Conservation (phyloP, 2,888 invertebrate species). For the Alitta virens region DNA sequence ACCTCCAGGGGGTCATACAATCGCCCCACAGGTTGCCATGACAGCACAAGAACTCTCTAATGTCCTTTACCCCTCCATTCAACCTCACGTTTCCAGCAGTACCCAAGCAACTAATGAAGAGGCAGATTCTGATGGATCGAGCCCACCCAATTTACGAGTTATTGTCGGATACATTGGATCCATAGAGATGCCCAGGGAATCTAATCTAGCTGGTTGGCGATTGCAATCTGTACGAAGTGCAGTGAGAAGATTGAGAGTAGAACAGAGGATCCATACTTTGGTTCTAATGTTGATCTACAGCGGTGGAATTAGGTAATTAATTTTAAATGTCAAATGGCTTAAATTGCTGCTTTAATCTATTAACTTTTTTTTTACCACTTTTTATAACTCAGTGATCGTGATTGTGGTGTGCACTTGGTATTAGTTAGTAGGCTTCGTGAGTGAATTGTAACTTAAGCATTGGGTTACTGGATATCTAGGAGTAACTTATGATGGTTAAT, state of each 20-base stretch:
- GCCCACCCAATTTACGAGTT: not conserved
- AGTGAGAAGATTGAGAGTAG: conserved; percentile 82
- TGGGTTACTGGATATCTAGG: too few relatives aligned
- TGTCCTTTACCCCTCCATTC: conserved; percentile 38
- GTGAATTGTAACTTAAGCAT: too few relatives aligned
- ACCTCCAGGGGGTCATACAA: not conserved
- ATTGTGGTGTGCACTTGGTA: too few relatives aligned
- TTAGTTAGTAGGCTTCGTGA: too few relatives aligned
- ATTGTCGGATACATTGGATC: conserved; percentile 86
- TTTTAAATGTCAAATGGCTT: too few relatives aligned
- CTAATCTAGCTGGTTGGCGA: conserved; percentile 57
- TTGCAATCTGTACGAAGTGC: conserved; percentile 76
- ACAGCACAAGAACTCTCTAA: conserved; percentile 43
- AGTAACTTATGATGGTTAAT: too few relatives aligned
- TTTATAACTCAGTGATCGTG: too few relatives aligned
- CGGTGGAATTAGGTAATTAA: conserved; percentile 65
- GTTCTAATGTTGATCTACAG: conserved; percentile 82
- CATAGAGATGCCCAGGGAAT: conserved; percentile 80
- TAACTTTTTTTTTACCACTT: too few relatives aligned
- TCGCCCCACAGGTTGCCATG: conserved; percentile 41
- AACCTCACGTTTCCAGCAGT: conserved; percentile 7
- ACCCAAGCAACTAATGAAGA: conserved; percentile 2
- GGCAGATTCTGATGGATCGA: not conserved
- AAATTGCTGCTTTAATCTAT: too few relatives aligned
- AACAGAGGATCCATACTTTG: conserved; percentile 75